These are phyloP conservation scores for Psilanteris sp. DNA, from an alignment of 1,140 invertebrate species.

Conservation along the genomic window DNA sequence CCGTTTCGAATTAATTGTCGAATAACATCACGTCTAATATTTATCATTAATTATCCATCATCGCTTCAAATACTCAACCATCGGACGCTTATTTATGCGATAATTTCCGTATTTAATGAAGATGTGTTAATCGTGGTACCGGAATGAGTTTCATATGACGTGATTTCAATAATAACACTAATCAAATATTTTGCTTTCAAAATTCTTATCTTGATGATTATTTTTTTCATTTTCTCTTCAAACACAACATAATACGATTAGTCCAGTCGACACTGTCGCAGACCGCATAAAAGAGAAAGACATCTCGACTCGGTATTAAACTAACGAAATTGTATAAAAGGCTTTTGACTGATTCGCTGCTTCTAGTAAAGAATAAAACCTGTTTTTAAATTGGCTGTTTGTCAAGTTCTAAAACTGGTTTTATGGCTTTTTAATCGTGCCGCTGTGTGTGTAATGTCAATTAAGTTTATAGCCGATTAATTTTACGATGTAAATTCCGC, in stretches of 20 bases:
- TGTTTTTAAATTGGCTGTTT: conserved; percentile 64
- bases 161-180: conserved; percentile 35
- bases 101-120: conserved; percentile 27
- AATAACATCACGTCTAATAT: too few relatives aligned
- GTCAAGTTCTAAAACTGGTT: conserved; percentile 64
- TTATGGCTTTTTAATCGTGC: conserved; percentile 62
- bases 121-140: conserved; percentile 13
- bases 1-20: too few relatives aligned
- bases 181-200: conserved; percentile 43
- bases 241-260: conserved; percentile 58
- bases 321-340: conserved; percentile 56
- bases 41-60: neutral
- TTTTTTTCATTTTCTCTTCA: conserved; percentile 19
- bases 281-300: conserved; percentile 16
- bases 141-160: conserved; percentile 15
- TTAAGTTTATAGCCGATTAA: conserved; percentile 67
- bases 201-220: conserved; percentile 32
- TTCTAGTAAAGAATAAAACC: conserved; percentile 58
- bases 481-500: conserved; percentile 62
- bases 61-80: conserved; percentile 1
- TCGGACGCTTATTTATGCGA: conserved; percentile 13
- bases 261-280: conserved; percentile 38
- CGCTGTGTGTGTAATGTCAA: conserved; percentile 63
- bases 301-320: conserved; percentile 20
- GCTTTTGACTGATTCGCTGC: conserved; percentile 60